phyloP scores from a whole-genome alignment of 2,888 invertebrate genomes.

The Nephrotoma guestfalica region DNA sequence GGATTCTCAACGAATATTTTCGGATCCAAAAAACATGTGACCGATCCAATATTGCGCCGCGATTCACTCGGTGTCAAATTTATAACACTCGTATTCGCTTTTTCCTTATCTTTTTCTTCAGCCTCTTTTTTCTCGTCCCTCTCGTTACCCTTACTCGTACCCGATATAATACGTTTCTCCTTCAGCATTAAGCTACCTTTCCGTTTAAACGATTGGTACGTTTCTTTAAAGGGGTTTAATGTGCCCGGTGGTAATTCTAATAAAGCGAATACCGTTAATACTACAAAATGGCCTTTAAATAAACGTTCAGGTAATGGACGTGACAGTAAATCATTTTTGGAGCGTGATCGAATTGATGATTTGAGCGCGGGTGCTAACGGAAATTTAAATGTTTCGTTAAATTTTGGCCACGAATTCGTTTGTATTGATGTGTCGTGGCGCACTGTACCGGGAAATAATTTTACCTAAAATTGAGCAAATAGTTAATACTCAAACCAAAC shows the following conservation, averaged over 20 bases:
- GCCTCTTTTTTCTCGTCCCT: background rate
- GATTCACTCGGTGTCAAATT: constrained; percentile 27
- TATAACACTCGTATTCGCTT: constrained; percentile 8
- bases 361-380: constrained; percentile 37
- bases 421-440: constrained; percentile 60
- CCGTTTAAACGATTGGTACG: constrained; percentile 19
- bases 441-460: constrained; percentile 59
- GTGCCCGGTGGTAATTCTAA: constrained; percentile 27
- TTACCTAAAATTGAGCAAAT: constrained; percentile 39
- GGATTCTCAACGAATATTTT: constrained; percentile 28
- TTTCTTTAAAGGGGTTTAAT: constrained; percentile 7
- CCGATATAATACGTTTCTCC: background rate
- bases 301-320: constrained; percentile 22
- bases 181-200: constrained; percentile 24
- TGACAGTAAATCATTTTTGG: constrained; percentile 11
- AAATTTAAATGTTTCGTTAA: constrained; percentile 66
- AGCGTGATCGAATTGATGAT: constrained; percentile 18
- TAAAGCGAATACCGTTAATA: constrained; percentile 31
- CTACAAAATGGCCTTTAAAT: constrained; percentile 31
- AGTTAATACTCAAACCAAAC: background rate
- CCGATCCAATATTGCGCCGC: constrained; percentile 30
- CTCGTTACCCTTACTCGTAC: background rate
- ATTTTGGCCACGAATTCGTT: constrained; percentile 64
- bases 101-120: constrained; percentile 12
- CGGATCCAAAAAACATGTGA: constrained; percentile 31